Conservation (phyloP, 2,888 invertebrate species). For the Mythimna impura region DNA sequence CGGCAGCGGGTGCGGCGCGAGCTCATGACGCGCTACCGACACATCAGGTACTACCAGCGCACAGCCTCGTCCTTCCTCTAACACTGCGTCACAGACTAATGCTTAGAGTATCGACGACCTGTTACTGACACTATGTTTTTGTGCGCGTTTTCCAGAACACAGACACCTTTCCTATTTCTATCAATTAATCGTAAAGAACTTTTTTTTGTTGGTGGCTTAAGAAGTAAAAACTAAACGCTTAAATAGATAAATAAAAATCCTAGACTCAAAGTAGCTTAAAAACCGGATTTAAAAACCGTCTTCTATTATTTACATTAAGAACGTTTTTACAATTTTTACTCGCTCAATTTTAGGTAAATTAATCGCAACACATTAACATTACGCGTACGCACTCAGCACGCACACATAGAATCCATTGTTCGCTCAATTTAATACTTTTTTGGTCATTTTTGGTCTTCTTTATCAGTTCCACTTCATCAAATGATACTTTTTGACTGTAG, state of each 20-base stretch:
- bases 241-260: neutral
- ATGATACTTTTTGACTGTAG: too few species aligned
- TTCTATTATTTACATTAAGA: conserved; percentile 3
- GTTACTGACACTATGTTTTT: neutral
- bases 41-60: conserved; percentile 59
- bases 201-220: neutral
- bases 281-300: conserved; percentile 2
- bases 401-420: too few species aligned
- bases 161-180: neutral
- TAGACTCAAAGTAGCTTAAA: neutral
- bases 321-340: too few species aligned
- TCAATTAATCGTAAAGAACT: neutral
- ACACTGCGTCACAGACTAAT: neutral
- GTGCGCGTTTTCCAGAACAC: neutral
- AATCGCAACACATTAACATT: too few species aligned
- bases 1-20: conserved; percentile 64
- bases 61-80: conserved; percentile 5
- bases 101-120: conserved; percentile 18
- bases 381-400: too few species aligned
- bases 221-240: neutral
- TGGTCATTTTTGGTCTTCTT: too few species aligned
- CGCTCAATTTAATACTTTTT: too few species aligned
- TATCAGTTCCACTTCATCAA: too few species aligned
- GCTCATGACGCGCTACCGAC: conserved; percentile 79
- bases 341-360: too few species aligned